These are phyloP conservation scores for Triplophysa tibetana DNA, from an alignment of 2,113 vertebrate genomes.

Conservation along the genomic window DNA sequence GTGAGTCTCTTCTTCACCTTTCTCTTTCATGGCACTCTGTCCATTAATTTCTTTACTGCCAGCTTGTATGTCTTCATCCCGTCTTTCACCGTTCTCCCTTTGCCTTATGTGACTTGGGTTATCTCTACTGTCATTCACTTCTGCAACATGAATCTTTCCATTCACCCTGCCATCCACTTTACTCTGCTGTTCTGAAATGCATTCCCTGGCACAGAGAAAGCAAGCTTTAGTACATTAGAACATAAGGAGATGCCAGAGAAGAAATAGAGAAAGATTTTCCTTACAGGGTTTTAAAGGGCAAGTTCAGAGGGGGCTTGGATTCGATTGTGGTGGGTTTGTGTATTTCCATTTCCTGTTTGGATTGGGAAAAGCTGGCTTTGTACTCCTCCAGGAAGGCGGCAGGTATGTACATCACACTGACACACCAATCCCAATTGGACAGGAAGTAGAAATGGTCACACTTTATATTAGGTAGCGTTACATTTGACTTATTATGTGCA, in stretches of 20 bases:
- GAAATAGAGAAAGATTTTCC: neutral
- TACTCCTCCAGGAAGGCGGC: slow-evolving; percentile 48
- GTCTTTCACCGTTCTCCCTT: neutral
- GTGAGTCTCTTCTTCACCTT: slow-evolving; percentile 50
- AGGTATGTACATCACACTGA: slow-evolving; percentile 53
- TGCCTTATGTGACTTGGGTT: neutral
- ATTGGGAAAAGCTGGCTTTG: slow-evolving; percentile 22
- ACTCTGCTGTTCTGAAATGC: slow-evolving; percentile 18
- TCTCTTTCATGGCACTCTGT: slow-evolving; percentile 43
- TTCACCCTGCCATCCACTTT: slow-evolving; percentile 10
- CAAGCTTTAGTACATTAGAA: slow-evolving; percentile 5
- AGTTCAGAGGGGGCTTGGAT: neutral
- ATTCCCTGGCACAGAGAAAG: slow-evolving; percentile 25
- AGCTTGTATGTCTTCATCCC: neutral
- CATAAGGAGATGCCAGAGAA: neutral
- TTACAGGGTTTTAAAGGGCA: slow-evolving; percentile 18
- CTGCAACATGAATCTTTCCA: slow-evolving; percentile 1
- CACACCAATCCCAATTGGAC: slow-evolving; percentile 9
- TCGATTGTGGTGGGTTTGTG: neutral
- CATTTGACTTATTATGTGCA: too few species aligned
- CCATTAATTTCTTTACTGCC: neutral
- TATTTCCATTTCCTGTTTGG: slow-evolving; percentile 5
- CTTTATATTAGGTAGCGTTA: too few species aligned
- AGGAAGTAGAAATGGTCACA: neutral
- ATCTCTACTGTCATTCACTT: neutral